Conservation (phyloP, 2,113 vertebrate genomes). For the Rhegmatorhina hoffmannsi region DNA sequence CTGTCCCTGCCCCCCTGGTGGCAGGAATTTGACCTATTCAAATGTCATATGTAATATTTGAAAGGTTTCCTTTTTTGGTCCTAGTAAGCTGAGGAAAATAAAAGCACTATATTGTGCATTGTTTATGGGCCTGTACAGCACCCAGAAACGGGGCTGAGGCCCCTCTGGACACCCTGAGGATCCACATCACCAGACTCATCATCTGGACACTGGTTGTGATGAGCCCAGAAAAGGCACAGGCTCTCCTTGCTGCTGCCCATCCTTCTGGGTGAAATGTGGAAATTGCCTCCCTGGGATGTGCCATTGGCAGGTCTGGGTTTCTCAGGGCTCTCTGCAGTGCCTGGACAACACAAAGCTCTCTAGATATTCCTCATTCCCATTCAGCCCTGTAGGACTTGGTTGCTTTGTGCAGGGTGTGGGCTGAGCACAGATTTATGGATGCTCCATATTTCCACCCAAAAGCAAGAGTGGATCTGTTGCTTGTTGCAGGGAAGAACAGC, state of each 20-base stretch:
- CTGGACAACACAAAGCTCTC: neutral
- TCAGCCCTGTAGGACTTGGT: neutral
- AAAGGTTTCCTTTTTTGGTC: neutral
- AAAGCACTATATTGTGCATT: neutral
- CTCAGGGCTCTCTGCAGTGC: neutral
- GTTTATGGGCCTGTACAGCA: neutral
- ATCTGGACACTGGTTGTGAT: neutral
- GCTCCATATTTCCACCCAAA: neutral
- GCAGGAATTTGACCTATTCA: neutral
- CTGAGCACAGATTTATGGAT: neutral
- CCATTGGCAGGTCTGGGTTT: neutral
- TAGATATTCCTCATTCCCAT: neutral
- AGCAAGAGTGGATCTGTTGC: neutral
- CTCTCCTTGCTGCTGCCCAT: neutral
- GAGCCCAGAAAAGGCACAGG: neutral
- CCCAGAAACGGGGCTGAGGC: neutral
- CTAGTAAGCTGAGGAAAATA: neutral
- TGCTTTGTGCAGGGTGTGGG: neutral
- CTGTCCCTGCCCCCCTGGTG: neutral
- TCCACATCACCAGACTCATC: neutral
- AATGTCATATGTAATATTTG: neutral
- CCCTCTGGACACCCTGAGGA: accelerated
- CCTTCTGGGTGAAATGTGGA: neutral
- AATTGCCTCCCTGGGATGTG: neutral
- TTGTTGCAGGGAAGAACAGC: neutral